These are phyloP conservation scores for Sebastes minor DNA, from an alignment of 2,797 vertebrate species.

Conservation along the genomic window DNA sequence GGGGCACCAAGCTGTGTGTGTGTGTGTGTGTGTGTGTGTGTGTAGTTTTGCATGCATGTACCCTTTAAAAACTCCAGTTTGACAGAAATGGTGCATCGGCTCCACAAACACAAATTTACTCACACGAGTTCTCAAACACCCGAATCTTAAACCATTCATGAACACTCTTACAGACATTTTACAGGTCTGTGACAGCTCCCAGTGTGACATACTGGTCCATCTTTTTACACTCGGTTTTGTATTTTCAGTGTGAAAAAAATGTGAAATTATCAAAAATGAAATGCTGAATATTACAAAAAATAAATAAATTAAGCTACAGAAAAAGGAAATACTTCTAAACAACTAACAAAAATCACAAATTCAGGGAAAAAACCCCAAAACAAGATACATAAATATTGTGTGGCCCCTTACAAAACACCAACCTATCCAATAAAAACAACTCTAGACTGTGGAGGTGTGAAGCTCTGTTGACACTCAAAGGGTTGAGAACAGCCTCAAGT, in stretches of 20 bases:
- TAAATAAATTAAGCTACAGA: slow-evolving; percentile 22
- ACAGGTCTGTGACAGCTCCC: slow-evolving; percentile 49
- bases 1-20: background rate
- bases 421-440: slow-evolving; percentile 11
- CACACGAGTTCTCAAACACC: slow-evolving; percentile 42
- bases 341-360: slow-evolving; percentile 39
- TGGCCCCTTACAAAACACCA: slow-evolving; percentile 63
- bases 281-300: slow-evolving; percentile 52
- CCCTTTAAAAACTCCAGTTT: slow-evolving; percentile 49
- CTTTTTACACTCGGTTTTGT: slow-evolving; percentile 28
- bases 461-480: slow-evolving; percentile 23
- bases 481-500: slow-evolving; percentile 27
- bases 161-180: slow-evolving; percentile 50
- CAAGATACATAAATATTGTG: slow-evolving; percentile 69
- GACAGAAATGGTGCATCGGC: slow-evolving; percentile 57
- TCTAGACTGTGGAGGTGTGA: background rate
- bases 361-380: background rate
- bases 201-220: slow-evolving; percentile 48
- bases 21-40: background rate
- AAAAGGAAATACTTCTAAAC: slow-evolving; percentile 41
- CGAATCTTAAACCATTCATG: slow-evolving; percentile 28
- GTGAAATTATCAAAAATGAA: slow-evolving; percentile 62
- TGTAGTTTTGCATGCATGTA: background rate
- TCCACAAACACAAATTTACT: slow-evolving; percentile 60
- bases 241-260: slow-evolving; percentile 9